A percentile compares a stretch with the other conserved stretches of the same genome.
phyloP scores from a whole-genome alignment of 92 coral and sea anemone species.

The Epizoanthus stellaris region DNA sequence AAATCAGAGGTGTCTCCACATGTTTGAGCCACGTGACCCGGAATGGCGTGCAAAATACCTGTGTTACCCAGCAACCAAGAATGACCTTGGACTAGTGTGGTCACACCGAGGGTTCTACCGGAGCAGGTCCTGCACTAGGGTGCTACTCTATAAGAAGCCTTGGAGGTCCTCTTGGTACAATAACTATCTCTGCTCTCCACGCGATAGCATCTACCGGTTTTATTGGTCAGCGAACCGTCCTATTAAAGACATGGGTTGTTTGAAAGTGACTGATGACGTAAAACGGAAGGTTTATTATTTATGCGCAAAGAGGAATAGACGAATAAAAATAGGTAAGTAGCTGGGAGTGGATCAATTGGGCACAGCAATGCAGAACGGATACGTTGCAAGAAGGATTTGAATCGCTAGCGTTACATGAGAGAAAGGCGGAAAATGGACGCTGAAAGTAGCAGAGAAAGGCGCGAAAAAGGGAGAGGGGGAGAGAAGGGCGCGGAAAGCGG shows the following conservation, averaged over 20 bases:
- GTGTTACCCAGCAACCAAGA: slow-evolving; percentile 8
- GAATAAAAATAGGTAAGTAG: slow-evolving; percentile 21
- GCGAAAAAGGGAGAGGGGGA: no score
- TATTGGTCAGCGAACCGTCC: slow-evolving; percentile 11
- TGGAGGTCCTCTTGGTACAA: not conserved
- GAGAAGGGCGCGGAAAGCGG: no score
- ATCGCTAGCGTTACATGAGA: no score
- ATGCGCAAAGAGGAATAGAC: not conserved
- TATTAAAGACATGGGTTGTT: not conserved
- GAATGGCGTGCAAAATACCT: not conserved
- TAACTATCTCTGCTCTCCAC: slow-evolving; percentile 19
- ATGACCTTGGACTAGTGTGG: slow-evolving; percentile 8
- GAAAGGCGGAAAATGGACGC: no score
- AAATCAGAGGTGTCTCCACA: not conserved
- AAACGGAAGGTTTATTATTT: not conserved
- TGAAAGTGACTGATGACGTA: not conserved
- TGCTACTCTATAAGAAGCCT: not conserved
- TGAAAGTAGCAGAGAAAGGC: no score
- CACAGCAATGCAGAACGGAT: not conserved
- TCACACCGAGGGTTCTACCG: not conserved
- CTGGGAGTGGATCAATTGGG: not conserved
- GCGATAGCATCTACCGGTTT: not conserved
- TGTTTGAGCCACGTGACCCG: slow-evolving; percentile 12
- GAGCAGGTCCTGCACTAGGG: not conserved
- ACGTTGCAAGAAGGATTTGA: not conserved